These are phyloP conservation scores for Teleogryllus occipitalis DNA, from an alignment of 1,140 invertebrate species.

Conservation along the genomic window DNA sequence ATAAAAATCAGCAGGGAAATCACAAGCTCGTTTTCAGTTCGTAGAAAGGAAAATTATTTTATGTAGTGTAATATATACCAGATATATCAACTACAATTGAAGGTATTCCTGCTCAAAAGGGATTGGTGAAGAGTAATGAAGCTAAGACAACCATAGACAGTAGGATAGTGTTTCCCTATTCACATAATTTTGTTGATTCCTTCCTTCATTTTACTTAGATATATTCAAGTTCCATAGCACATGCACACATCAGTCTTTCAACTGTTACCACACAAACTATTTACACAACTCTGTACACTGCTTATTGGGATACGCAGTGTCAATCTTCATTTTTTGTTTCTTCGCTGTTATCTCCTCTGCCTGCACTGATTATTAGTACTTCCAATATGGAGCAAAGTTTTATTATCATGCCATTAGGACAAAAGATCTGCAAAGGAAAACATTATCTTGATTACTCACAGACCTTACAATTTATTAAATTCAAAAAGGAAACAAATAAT, in stretches of 20 bases:
- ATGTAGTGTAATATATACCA: not conserved
- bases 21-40: not conserved
- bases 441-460: too few species aligned
- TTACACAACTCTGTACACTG: not conserved
- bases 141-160: not conserved
- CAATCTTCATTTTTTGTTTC: too few species aligned
- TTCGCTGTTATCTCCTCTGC: too few species aligned
- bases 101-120: not conserved
- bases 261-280: not conserved
- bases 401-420: not conserved
- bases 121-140: not conserved
- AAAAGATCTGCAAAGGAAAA: not conserved
- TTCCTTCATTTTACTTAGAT: not conserved
- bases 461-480: too few species aligned
- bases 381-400: not conserved
- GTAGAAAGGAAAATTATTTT: not conserved
- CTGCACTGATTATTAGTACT: too few species aligned
- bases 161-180: not conserved
- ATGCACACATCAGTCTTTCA: not conserved
- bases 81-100: not conserved
- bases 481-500: not conserved
- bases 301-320: too few species aligned
- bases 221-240: not conserved
- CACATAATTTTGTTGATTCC: too few species aligned
- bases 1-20: not conserved